Percentiles rank a stretch among this genome's conserved stretches.
These are phyloP conservation scores for Prosapia bicincta DNA, from an alignment of 2,888 invertebrate species.

Conservation along the genomic window DNA sequence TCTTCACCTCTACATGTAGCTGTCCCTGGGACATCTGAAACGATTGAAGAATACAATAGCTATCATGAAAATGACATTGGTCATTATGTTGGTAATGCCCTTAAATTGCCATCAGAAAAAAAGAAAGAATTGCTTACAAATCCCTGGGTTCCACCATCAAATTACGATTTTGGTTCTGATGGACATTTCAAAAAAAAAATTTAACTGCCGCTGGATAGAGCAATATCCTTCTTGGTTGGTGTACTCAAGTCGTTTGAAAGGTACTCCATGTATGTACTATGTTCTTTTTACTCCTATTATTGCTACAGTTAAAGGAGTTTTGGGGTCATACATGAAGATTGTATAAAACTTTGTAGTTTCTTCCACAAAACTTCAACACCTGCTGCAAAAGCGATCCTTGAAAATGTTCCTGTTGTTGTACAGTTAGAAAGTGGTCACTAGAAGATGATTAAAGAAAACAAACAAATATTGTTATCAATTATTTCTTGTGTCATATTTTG, in stretches of 20 bases:
- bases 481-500: constrained; percentile 9
- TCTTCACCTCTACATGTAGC: neutral
- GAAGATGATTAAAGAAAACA: neutral
- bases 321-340: constrained; percentile 27
- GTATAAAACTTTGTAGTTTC: neutral
- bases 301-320: constrained; percentile 34
- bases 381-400: neutral
- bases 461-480: constrained; percentile 3
- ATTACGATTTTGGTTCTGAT: constrained; percentile 8
- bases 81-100: constrained; percentile 1
- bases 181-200: constrained; percentile 13
- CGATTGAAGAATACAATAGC: constrained; percentile 4
- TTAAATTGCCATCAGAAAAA: constrained; percentile 7
- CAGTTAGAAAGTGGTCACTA: neutral
- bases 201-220: constrained; percentile 8
- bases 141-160: constrained; percentile 16
- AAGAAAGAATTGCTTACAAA: constrained; percentile 13
- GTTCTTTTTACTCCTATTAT: constrained; percentile 4
- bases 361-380: neutral
- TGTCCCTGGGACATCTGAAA: constrained; percentile 7
- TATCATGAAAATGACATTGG: constrained; percentile 18
- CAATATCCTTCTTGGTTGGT: constrained; percentile 9
- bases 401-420: neutral
- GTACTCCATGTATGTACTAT: neutral
- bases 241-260: constrained; percentile 13